These are phyloP conservation scores for Drosophila aldrichi DNA, from an alignment of 2,888 invertebrate genomes.

Conservation along the genomic window DNA sequence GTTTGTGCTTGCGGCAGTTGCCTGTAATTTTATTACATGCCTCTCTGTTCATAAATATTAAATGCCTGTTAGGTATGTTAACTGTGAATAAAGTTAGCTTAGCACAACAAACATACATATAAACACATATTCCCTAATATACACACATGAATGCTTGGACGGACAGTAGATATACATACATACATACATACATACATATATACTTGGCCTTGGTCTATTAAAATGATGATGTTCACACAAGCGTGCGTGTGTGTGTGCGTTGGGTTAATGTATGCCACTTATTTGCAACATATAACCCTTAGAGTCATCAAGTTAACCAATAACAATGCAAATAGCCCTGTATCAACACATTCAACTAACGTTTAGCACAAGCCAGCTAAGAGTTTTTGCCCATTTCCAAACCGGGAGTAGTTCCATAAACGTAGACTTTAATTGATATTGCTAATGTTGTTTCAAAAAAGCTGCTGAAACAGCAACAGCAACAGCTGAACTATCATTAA, in stretches of 20 bases:
- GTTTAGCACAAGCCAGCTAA: neutral
- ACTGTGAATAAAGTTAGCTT: slow-evolving; percentile 34
- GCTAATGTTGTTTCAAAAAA: neutral
- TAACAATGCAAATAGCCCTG: slow-evolving; percentile 2
- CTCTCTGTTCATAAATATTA: slow-evolving; percentile 72
- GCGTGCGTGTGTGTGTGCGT: slow-evolving; percentile 20
- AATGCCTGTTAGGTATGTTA: slow-evolving; percentile 66
- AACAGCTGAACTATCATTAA: neutral
- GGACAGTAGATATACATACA: slow-evolving; percentile 6
- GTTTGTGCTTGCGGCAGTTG: slow-evolving; percentile 54
- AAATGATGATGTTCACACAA: slow-evolving; percentile 23
- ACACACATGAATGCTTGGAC: slow-evolving; percentile 5
- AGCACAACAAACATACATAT: neutral
- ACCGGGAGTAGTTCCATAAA: slow-evolving; percentile 1
- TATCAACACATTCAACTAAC: neutral
- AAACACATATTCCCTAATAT: neutral
- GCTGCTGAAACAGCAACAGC: neutral
- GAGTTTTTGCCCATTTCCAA: neutral
- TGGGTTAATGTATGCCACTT: slow-evolving; percentile 27
- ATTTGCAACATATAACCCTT: slow-evolving; percentile 8
- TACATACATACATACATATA: neutral
- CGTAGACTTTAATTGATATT: slow-evolving; percentile 15
- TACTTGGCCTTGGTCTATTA: slow-evolving; percentile 14
- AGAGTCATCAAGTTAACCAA: slow-evolving; percentile 12
- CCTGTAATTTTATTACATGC: slow-evolving; percentile 70